Percentiles rank a stretch among this genome's conserved stretches.
These are phyloP conservation scores for Oceanodroma leucorhoa DNA, from an alignment of 2,797 vertebrate species.

Conservation along the genomic window DNA sequence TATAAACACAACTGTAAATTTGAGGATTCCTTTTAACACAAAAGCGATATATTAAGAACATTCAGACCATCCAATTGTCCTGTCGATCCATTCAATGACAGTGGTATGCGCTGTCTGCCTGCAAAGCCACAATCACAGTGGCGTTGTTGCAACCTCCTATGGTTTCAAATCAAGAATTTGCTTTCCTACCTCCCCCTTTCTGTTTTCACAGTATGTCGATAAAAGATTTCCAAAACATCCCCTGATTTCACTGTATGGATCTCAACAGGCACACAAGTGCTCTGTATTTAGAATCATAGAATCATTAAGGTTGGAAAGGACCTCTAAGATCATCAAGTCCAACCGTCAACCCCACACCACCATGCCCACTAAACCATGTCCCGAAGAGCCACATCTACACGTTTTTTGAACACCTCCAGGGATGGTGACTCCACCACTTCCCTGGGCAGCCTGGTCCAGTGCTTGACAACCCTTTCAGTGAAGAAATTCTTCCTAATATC, in stretches of 20 bases:
- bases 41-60: not conserved
- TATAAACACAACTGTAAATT: not conserved
- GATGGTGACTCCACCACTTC: too few relatives aligned
- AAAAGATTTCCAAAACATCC: not conserved
- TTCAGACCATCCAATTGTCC: accelerated
- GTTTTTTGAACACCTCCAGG: too few relatives aligned
- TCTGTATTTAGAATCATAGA: too few relatives aligned
- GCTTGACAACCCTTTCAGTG: too few relatives aligned
- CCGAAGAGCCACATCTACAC: too few relatives aligned
- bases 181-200: not conserved
- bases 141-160: not conserved
- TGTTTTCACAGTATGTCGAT: too few relatives aligned
- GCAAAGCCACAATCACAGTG: not conserved
- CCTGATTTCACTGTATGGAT: not conserved
- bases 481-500: too few relatives aligned
- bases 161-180: not conserved
- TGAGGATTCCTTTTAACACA: not conserved
- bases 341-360: too few relatives aligned
- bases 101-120: accelerated
- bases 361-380: too few relatives aligned
- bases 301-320: too few relatives aligned
- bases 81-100: not conserved
- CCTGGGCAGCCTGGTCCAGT: too few relatives aligned
- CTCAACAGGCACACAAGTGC: not conserved
- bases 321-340: too few relatives aligned